Evolutionary conservation across 2,113 vertebrate species (phyloP), one percentile per base, ranked within the genome.

Genomic region (Ochotona princeps): DNA sequence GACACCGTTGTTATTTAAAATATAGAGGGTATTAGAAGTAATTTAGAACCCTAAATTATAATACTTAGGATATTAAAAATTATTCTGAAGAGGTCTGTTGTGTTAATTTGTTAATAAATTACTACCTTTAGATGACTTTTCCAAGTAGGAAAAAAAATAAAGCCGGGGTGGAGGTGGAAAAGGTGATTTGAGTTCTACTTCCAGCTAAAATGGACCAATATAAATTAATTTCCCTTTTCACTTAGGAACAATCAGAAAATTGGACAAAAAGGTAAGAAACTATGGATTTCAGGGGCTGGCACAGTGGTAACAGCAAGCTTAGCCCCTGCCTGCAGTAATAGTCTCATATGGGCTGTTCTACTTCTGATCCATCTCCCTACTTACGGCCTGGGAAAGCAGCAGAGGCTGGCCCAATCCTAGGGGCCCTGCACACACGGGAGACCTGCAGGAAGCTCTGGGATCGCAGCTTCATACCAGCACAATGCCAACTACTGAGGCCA

Each of bases 61-160:
- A 69, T 49, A 94, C 26, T 91, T 73, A 81, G 44, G 25, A 81
- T 90, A 61, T 25, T 80, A 80, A 87, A 78, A 76, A 28, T 38
- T 61, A 47, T 67, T 87, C 74, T 83, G 76, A 61, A 94, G 90
- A 92, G 86, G 44, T 66, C 28, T 69, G 32, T 32, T 86, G 2
- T 76, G 57, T 72, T 84, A 75, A 51, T 61, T 69, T 17, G 18
- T 57, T 57, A 17, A 30, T 60, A 63, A 57, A 8, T 47, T 80
- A 90, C 44, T 66, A 88, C 17, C 30, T 73, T 30, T 23, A 79
- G 13, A 32, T 85, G 30, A 30, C 44, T 70, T 67, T 83, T 66
- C 78, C 20, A 75, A 92, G 25, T 51, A 83, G 32, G 9, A 61
- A 28, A 35, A 49, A 66, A 28, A 60, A 51, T 10, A 79, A 3